phyloP scores from a whole-genome alignment of 2,113 vertebrate genomes.

The Albula glossodonta region DNA sequence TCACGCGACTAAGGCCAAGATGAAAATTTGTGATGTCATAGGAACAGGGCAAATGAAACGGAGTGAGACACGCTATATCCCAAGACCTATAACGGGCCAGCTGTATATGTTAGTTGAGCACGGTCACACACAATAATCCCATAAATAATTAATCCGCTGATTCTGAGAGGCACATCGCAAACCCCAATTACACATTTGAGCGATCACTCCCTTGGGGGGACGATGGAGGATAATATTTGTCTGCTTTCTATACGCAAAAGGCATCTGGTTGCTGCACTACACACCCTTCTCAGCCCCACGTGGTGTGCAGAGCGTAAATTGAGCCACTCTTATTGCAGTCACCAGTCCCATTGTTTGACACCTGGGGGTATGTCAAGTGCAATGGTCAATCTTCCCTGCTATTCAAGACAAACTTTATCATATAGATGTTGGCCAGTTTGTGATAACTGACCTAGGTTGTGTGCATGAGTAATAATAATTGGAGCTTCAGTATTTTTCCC shows the following conservation, averaged over 20 bases:
- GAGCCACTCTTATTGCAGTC: conserved; percentile 30
- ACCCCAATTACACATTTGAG: neutral
- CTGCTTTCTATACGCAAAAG: neutral
- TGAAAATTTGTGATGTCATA: neutral
- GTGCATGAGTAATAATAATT: too few species aligned
- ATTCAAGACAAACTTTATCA: neutral
- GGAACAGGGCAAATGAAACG: neutral
- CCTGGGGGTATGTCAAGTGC: too few species aligned
- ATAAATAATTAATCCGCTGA: conserved; percentile 34
- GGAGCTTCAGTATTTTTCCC: too few species aligned
- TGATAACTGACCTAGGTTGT: too few species aligned
- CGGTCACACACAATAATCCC: conserved; percentile 7
- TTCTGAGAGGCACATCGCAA: neutral
- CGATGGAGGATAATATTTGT: conserved; percentile 19
- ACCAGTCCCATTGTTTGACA: neutral
- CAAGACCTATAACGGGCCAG: neutral
- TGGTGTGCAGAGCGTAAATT: conserved; percentile 35
- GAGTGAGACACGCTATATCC: neutral
- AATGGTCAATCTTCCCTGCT: neutral
- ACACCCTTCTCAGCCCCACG: neutral
- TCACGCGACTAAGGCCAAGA: neutral
- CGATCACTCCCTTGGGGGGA: neutral
- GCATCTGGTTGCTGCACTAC: conserved; percentile 33
- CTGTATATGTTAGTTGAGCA: neutral
- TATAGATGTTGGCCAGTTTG: too few species aligned